phyloP scores from a whole-genome alignment of 1,140 invertebrate species.

The Caerostris extrusa region DNA sequence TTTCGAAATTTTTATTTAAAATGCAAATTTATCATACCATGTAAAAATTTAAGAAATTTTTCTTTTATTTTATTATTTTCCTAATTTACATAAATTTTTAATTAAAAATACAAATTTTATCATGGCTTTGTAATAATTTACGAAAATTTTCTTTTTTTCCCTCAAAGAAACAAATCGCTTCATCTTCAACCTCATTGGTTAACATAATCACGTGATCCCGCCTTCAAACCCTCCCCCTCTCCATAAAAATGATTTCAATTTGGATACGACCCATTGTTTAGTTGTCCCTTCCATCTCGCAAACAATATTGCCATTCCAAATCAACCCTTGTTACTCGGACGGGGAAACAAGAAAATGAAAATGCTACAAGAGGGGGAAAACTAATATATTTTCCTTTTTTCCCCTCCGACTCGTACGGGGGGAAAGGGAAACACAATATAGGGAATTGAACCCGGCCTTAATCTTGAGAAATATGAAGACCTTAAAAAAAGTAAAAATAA shows the following conservation, averaged over 20 bases:
- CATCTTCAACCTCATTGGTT: not conserved
- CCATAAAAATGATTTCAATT: slow-evolving; percentile 26
- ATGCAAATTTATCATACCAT: too few relatives aligned
- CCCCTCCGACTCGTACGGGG: not conserved
- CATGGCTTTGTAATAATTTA: too few relatives aligned
- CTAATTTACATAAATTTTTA: too few relatives aligned
- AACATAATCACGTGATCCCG: not conserved
- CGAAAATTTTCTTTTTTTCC: too few relatives aligned
- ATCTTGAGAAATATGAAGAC: slow-evolving; percentile 75
- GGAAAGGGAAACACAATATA: slow-evolving; percentile 67
- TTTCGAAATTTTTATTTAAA: too few relatives aligned
- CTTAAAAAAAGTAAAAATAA: slow-evolving; percentile 57
- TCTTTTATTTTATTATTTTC: too few relatives aligned
- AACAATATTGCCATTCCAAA: slow-evolving; percentile 76
- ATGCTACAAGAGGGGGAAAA: slow-evolving; percentile 76
- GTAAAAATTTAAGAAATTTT: too few relatives aligned
- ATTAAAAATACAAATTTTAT: too few relatives aligned
- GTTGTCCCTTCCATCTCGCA: slow-evolving; percentile 41
- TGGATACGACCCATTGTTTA: slow-evolving; percentile 63
- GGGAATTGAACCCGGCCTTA: slow-evolving; percentile 72
- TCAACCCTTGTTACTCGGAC: slow-evolving; percentile 73
- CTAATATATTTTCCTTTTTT: slow-evolving; percentile 69
- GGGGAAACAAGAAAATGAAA: slow-evolving; percentile 72
- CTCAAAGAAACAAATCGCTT: too few relatives aligned
- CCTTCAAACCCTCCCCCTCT: not conserved